Base-by-base conservation (phyloP, 53 echinoderm and acorn worm genomes). In the Zoroaster sp. region DNA sequence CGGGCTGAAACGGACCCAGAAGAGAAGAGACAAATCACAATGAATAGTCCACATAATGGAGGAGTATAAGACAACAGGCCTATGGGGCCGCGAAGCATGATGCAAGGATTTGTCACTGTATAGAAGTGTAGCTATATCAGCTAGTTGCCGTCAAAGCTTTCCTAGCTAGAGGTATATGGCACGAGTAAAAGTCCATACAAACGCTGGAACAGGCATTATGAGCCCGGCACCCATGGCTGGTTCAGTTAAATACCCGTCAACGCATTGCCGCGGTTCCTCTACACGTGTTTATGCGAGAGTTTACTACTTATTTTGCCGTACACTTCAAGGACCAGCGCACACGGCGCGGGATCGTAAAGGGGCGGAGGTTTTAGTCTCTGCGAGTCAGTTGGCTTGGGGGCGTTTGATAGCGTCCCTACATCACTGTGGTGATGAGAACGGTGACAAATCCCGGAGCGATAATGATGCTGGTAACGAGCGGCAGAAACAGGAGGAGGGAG, bases 241-340 rank as follows among this genome's bases (percentile, higher is more conserved):
- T 14, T 28, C 3, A 47, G 31, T 76, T 76, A 76, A 46, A 76
- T 76, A 76, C 76, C 76, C 76, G 51, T 49, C 76, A 76, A 47
- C 76, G 51, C 47, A 15, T 32, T 17, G 76, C 30, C 25, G 10
- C 63, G 63, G 28, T 25, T 25, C 63, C 3, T 25, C 3, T 28
- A 23, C 55, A 59, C 63, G 63, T 59, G 63, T 59, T 20, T 55
- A 2, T 59, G 45, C 12, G 45, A 9, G 45, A 7, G 55, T 54
- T 54, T n/a, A 28, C 23, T 25, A 25, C 63, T 8, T 28, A 11
- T 21, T 15, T 11, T 8, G 63, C 63, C 21, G 21, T 28, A 59
- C 23, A 59, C 23, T 9, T 10, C 9, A 21, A 59, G 7, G 63
- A 59, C 28, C 28, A 28, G 63, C 21, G 23, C 23, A 59, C 8